These are phyloP conservation scores for Julus scandinavius DNA, from an alignment of 2,888 invertebrate species.

Conservation along the genomic window DNA sequence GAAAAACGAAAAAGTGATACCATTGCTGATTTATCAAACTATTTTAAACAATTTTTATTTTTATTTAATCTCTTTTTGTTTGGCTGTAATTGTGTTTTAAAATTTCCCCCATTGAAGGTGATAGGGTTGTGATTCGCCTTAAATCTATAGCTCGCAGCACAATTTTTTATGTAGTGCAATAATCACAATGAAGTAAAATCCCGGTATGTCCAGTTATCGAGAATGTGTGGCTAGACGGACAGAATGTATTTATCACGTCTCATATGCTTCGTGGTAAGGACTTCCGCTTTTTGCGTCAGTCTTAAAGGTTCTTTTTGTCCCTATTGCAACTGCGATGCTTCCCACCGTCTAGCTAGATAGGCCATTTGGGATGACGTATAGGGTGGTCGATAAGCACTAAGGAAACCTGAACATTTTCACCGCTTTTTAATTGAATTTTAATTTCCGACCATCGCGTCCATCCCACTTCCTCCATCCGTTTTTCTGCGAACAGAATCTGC, in stretches of 20 bases:
- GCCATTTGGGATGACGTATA: neutral
- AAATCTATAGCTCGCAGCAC: no score
- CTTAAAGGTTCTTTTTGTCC: neutral
- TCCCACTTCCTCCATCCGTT: neutral
- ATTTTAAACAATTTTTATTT: no score
- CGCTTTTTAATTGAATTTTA: slow-evolving; percentile 20
- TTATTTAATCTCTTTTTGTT: no score
- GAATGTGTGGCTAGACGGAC: neutral
- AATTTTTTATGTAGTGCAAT: no score
- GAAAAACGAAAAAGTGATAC: no score
- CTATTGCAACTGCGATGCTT: neutral
- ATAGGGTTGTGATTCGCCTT: no score
- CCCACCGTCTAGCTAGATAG: neutral
- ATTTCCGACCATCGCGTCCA: neutral
- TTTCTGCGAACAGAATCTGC: neutral
- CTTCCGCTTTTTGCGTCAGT: neutral
- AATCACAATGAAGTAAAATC: no score
- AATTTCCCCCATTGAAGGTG: no score
- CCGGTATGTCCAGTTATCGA: no score
- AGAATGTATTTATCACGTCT: neutral
- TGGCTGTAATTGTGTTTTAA: no score
- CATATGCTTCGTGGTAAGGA: neutral
- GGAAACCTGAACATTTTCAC: neutral
- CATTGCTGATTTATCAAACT: no score
- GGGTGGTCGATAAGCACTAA: neutral